Percentiles rank a stretch among this genome's conserved stretches.
These are phyloP conservation scores for Agrochola lota DNA, from an alignment of 2,888 invertebrate genomes.

Conservation along the genomic window DNA sequence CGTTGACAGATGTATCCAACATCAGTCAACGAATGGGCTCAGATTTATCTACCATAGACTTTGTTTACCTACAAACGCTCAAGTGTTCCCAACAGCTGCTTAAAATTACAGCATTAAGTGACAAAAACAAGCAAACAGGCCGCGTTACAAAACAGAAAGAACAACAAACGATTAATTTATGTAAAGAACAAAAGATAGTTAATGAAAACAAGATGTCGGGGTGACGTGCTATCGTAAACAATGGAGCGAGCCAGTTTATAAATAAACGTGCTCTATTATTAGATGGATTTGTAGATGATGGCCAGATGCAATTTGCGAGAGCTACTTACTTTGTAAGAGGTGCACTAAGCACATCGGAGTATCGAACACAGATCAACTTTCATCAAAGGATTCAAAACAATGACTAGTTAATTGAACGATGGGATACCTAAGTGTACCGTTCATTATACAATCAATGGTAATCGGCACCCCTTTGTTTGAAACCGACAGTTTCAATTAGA, in stretches of 20 bases:
- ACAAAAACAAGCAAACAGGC: constrained; percentile 38
- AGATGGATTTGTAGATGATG: constrained; percentile 48
- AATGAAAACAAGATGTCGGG: constrained; percentile 62
- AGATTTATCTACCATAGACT: background rate
- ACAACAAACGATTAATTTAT: constrained; percentile 50
- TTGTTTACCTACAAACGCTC: constrained; percentile 4
- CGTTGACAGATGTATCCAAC: too few species aligned
- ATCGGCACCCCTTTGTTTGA: constrained; percentile 24
- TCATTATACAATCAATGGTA: constrained; percentile 7
- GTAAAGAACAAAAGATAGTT: constrained; percentile 62
- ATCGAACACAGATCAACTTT: constrained; percentile 24
- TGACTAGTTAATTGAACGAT: constrained; percentile 16
- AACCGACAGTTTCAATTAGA: constrained; percentile 18
- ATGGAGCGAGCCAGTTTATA: constrained; percentile 50
- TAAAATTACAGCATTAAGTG: constrained; percentile 29
- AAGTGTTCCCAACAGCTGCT: constrained; percentile 18
- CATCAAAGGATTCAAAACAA: constrained; percentile 40
- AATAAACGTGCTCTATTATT: constrained; percentile 52
- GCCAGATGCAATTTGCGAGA: constrained; percentile 39
- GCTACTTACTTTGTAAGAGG: constrained; percentile 22
- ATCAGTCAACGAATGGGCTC: background rate
- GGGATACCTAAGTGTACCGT: background rate
- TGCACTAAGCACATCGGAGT: background rate
- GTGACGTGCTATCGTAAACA: constrained; percentile 62
- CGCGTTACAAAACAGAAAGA: constrained; percentile 34